A percentile compares a stretch with the other conserved stretches of the same genome.
Conservation (phyloP, 53 echinoderm and acorn worm species). For the Patiria pectinifera region DNA sequence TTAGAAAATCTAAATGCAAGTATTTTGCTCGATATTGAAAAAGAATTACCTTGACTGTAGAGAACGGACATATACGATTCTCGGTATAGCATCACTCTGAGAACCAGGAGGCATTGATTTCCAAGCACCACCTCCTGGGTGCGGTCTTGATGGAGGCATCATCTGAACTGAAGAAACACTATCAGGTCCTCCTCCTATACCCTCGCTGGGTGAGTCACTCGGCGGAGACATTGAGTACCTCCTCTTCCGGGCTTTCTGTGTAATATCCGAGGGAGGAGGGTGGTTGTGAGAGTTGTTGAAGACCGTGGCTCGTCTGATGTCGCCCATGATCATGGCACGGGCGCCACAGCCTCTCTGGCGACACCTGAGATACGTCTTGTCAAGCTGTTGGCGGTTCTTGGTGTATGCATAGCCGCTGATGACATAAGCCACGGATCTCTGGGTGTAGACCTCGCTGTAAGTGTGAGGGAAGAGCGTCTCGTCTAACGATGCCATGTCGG, state of each 20-base stretch:
- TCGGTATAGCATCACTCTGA: neutral
- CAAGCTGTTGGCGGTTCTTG: constrained; percentile 43
- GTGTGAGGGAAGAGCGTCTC: constrained; percentile 40
- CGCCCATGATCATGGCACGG: constrained; percentile 41
- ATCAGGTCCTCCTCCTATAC: neutral
- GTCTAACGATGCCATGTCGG: neutral
- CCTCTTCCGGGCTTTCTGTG: constrained; percentile 21
- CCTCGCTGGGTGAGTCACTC: neutral
- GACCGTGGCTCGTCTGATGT: constrained; percentile 39
- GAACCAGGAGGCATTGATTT: neutral
- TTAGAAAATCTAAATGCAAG: neutral
- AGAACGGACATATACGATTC: constrained; percentile 46
- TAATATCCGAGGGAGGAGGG: constrained; percentile 23
- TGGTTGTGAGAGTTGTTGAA: constrained; percentile 51
- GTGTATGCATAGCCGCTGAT: constrained; percentile 56
- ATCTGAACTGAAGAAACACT: neutral
- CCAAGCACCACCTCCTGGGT: neutral
- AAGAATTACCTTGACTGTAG: constrained; percentile 33
- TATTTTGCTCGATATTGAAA: neutral
- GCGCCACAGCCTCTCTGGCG: constrained; percentile 44
- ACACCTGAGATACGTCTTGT: constrained; percentile 49
- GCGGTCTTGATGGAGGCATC: neutral
- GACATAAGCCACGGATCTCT: constrained; percentile 39
- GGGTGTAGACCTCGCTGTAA: constrained; percentile 37
- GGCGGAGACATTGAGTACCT: neutral